Evolutionary conservation across 2,888 invertebrate genomes (phyloP).

Genomic region (Blastobasis lacticolella): DNA sequence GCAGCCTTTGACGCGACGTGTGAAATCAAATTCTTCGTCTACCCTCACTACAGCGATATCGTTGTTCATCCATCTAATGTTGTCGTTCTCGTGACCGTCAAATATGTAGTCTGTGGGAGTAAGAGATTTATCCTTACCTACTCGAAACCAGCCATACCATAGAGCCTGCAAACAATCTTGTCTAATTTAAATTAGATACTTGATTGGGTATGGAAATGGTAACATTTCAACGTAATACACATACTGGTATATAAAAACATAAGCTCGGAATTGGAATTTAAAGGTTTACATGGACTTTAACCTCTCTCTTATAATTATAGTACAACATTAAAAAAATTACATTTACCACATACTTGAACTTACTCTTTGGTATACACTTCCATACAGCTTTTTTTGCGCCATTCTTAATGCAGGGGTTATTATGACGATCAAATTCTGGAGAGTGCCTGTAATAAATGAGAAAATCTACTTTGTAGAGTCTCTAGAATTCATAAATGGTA

Average conservation of each 20-base stretch:
- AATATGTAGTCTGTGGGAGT: slow-evolving; percentile 39
- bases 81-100: slow-evolving; percentile 48
- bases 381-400: slow-evolving; percentile 48
- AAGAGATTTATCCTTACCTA: no score
- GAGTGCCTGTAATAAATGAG: slow-evolving; percentile 24
- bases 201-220: neutral
- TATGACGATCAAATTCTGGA: slow-evolving; percentile 28
- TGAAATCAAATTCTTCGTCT: slow-evolving; percentile 46
- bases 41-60: slow-evolving; percentile 47
- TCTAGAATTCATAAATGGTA: no score
- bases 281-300: no score
- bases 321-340: no score
- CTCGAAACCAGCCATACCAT: no score
- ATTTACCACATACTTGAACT: slow-evolving; percentile 13
- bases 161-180: no score
- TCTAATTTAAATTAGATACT: no score
- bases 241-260: no score
- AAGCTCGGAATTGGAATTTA: no score
- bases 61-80: slow-evolving; percentile 50
- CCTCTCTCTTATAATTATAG: no score
- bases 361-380: slow-evolving; percentile 51
- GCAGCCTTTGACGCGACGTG: slow-evolving; percentile 34
- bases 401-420: slow-evolving; percentile 39
- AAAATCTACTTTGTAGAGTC: neutral
- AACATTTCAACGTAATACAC: no score